Evolutionary conservation across 2,113 vertebrate genomes (phyloP), one percentile per base, ranked within the genome.

Genomic region (Chamaea fasciata): DNA sequence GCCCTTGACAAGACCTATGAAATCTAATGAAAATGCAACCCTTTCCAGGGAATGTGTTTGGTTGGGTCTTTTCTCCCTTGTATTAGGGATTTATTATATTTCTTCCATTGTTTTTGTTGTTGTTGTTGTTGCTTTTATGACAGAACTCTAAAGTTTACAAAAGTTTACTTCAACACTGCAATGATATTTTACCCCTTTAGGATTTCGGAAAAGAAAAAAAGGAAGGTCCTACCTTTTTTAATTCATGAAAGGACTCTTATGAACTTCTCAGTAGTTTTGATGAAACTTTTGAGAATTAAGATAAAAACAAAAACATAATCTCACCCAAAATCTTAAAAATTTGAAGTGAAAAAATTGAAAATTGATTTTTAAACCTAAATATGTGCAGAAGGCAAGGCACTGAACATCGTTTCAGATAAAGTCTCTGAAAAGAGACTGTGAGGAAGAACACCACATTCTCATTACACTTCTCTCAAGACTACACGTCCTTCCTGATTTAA

Each of bases 401-500:
- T 63, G 13, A 57, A 49, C 10, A 16, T 35, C 7, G 46, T 28
- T 76, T 55, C 59, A 77, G 15, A 44, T 22, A 47, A 64, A 41
- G 7, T 49, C 10, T 49, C 52, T 49, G 24, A 57, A 37, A 83
- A 90, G n/a, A 82, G n/a, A 49, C 27, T 22, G 24, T 15, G 13
- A 89, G 53, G 30, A 83, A 82, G 27, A 64, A 26, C 31, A 55
- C 4, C 27, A 27, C 19, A 23, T 89, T 49, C 67, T 35, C 52
- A 70, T 33, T 22, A 42, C 39, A 17, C 8, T 77, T 86, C 33
- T 70, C 53, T 79, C 19, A 33, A 49, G 44, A 37, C 35, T 46
- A 13, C 0, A 0, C 2, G 3, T 46, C 46, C 49, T 55, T 52
- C 30, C 39, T 33, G 22, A 21, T n/a, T 16, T 6, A 47, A 89